A percentile compares a stretch with the other conserved stretches of the same genome.
Evolutionary conservation across 2,113 vertebrate species (phyloP).

Genomic region (Oreochromis aureus): DNA sequence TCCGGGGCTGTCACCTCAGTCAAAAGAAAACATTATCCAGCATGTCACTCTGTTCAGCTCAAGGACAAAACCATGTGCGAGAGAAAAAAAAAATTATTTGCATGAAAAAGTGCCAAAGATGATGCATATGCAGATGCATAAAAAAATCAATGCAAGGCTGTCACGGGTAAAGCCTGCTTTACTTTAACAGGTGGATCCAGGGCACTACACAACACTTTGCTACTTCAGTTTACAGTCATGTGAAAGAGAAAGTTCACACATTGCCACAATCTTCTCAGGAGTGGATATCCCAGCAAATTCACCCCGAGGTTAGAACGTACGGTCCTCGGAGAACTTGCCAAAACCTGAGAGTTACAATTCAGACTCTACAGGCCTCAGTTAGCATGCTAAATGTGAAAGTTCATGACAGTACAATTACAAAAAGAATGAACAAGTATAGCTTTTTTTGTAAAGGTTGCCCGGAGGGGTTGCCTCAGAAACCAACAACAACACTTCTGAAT

Average conservation of each 20-base stretch:
- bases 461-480: not conserved
- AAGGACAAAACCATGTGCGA: not conserved
- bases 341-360: not conserved
- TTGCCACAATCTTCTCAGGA: not conserved
- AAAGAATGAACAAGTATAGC: not conserved
- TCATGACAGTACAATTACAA: not conserved
- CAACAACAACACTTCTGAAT: not conserved
- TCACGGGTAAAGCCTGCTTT: not conserved
- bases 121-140: not conserved
- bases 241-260: not conserved
- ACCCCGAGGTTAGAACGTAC: not conserved
- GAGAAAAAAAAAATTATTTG: not conserved
- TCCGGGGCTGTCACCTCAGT: conserved; percentile 16
- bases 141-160: not conserved
- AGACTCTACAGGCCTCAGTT: not conserved
- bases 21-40: conserved; percentile 12
- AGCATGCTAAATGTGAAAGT: not conserved
- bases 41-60: not conserved
- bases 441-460: not conserved
- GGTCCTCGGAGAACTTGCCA: not conserved
- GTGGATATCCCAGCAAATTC: not conserved
- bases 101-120: not conserved
- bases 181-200: not conserved
- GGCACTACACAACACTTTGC: not conserved
- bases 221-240: not conserved